phyloP scores from a whole-genome alignment of 2,888 invertebrate species.

The Phlogophora meticulosa region DNA sequence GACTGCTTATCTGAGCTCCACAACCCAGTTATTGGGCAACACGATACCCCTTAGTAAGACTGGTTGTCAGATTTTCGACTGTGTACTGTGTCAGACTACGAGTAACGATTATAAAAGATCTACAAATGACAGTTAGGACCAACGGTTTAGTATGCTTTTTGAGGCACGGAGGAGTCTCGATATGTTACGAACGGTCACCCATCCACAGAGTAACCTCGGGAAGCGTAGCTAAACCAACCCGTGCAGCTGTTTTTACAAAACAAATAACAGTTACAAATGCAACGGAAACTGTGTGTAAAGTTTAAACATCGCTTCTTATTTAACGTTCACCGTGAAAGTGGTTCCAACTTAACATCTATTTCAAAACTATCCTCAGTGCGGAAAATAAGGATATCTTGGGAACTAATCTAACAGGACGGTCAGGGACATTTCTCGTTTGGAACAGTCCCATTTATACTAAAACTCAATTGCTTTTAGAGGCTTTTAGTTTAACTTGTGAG shows the following conservation, averaged over 20 bases:
- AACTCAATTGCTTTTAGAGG: slow-evolving; percentile 52
- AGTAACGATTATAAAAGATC: too few relatives aligned
- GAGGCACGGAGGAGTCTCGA: too few relatives aligned
- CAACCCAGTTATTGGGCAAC: too few relatives aligned
- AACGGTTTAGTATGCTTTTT: too few relatives aligned
- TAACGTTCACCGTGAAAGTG: slow-evolving; percentile 31
- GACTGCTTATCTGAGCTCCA: too few relatives aligned
- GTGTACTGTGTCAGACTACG: too few relatives aligned
- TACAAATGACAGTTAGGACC: too few relatives aligned
- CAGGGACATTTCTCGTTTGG: slow-evolving; percentile 46
- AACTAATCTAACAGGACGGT: slow-evolving; percentile 48
- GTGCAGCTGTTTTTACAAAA: slow-evolving; percentile 10
- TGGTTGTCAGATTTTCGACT: too few relatives aligned
- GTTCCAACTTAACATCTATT: slow-evolving; percentile 44
- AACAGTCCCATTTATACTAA: slow-evolving; percentile 47
- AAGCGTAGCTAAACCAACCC: too few relatives aligned
- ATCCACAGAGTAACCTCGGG: too few relatives aligned
- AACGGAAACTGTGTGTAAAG: slow-evolving; percentile 12
- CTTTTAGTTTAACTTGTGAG: slow-evolving; percentile 47
- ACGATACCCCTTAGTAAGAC: too few relatives aligned
- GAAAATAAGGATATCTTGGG: slow-evolving; percentile 48
- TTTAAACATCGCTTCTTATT: slow-evolving; percentile 25
- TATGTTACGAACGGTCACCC: too few relatives aligned
- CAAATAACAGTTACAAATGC: slow-evolving; percentile 13
- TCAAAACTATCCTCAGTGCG: slow-evolving; percentile 32